Evolutionary conservation across 2,113 vertebrate species (phyloP).

Genomic region (Megaleporinus macrocephalus): DNA sequence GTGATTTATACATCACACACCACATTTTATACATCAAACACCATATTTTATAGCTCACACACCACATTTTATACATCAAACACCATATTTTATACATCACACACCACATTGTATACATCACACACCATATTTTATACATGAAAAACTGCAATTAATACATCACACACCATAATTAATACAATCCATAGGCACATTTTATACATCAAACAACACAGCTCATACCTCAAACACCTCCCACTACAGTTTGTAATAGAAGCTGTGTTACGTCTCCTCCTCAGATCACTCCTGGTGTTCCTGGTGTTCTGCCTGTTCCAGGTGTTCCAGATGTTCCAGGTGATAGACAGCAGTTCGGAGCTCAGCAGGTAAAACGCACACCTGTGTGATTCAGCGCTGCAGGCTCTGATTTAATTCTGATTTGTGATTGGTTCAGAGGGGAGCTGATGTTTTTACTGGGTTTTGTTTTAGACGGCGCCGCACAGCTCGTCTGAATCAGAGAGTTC

Average conservation of each 20-base stretch:
- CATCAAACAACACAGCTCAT: not conserved
- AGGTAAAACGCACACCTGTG: not conserved
- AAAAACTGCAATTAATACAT: not conserved
- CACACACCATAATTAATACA: not conserved
- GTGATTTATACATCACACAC: not conserved
- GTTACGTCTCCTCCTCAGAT: not conserved
- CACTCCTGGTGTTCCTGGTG: not conserved
- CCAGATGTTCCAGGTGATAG: not conserved
- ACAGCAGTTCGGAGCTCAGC: not conserved
- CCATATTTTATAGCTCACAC: not conserved
- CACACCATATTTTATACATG: no score
- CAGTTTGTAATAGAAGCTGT: not conserved
- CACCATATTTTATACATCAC: not conserved
- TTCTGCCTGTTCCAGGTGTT: not conserved
- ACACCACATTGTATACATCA: not conserved
- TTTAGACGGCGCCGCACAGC: not conserved
- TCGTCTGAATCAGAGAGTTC: slow-evolving; percentile 21
- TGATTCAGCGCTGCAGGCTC: not conserved
- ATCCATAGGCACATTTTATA: no score
- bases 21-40: not conserved
- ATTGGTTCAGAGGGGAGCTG: no score
- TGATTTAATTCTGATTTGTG: not conserved
- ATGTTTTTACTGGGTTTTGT: no score
- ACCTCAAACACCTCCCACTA: no score
- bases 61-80: not conserved